Conservation (phyloP, 2,888 invertebrate genomes). For the Leptarthrus brevirostris region DNA sequence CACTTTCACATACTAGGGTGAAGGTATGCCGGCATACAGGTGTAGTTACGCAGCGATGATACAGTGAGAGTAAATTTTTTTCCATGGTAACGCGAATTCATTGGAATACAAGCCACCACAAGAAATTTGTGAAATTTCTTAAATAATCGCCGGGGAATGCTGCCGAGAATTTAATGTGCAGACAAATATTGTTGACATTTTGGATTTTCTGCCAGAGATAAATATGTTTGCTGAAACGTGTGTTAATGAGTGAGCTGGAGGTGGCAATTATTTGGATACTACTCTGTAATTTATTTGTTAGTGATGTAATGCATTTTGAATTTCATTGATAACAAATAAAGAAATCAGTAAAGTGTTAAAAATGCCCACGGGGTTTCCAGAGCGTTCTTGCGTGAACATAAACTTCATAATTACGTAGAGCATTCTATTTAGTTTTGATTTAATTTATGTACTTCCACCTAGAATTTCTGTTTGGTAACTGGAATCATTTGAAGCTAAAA, state of each 20-base stretch:
- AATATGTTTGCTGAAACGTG: neutral
- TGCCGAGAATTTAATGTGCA: slow-evolving; percentile 1
- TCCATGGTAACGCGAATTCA: neutral
- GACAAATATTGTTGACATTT: slow-evolving; percentile 15
- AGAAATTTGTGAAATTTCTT: neutral
- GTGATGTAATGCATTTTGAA: too few relatives aligned
- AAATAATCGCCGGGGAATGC: neutral
- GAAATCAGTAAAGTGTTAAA: too few relatives aligned
- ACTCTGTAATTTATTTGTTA: too few relatives aligned
- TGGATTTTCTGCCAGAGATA: neutral
- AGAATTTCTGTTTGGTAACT: too few relatives aligned
- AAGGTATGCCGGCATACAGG: neutral
- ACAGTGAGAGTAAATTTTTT: slow-evolving; percentile 12
- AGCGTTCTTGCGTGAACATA: too few relatives aligned
- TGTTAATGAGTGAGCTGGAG: neutral
- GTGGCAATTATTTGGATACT: too few relatives aligned
- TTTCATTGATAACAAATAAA: too few relatives aligned
- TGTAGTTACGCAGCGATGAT: slow-evolving; percentile 7
- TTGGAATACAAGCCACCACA: neutral
- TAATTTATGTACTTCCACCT: too few relatives aligned
- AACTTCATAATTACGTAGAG: too few relatives aligned
- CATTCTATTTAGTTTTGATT: too few relatives aligned
- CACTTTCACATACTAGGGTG: neutral
- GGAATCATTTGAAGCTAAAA: too few relatives aligned
- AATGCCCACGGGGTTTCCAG: too few relatives aligned